These are phyloP conservation scores for Mimachlamys varia DNA, from an alignment of 2,888 invertebrate genomes.

Conservation along the genomic window DNA sequence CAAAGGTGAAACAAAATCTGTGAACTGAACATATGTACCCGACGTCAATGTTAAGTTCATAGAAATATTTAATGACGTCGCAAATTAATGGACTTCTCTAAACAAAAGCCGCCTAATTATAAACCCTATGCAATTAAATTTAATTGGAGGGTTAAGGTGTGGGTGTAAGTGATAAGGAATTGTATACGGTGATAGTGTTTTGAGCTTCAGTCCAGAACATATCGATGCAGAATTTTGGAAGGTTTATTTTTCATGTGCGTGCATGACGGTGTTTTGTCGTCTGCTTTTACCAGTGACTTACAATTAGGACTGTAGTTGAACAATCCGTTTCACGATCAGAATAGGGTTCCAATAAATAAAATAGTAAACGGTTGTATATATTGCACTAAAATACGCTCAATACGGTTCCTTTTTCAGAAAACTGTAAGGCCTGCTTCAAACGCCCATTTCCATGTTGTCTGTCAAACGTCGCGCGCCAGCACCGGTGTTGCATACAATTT, in stretches of 20 bases:
- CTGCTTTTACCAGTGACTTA: neutral
- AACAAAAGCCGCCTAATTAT: too few species aligned
- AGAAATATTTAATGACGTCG: too few species aligned
- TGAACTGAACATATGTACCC: too few species aligned
- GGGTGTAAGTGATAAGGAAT: too few species aligned
- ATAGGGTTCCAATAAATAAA: neutral
- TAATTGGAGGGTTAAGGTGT: too few species aligned
- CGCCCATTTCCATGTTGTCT: neutral
- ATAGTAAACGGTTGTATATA: neutral
- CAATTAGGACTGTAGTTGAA: neutral
- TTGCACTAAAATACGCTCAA: neutral
- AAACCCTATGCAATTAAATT: too few species aligned
- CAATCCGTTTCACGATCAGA: neutral
- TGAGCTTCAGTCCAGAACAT: neutral
- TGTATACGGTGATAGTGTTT: neutral
- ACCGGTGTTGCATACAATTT: neutral
- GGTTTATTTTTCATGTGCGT: neutral
- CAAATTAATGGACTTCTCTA: too few species aligned
- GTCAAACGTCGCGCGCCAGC: neutral
- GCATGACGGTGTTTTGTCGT: neutral
- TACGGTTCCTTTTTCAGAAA: neutral
- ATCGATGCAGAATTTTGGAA: neutral
- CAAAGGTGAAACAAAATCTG: too few species aligned
- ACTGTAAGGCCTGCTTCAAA: neutral
- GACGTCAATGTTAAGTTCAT: too few species aligned